Conservation (phyloP, 2,888 invertebrate genomes). For the Steinernema carpocapsae region DNA sequence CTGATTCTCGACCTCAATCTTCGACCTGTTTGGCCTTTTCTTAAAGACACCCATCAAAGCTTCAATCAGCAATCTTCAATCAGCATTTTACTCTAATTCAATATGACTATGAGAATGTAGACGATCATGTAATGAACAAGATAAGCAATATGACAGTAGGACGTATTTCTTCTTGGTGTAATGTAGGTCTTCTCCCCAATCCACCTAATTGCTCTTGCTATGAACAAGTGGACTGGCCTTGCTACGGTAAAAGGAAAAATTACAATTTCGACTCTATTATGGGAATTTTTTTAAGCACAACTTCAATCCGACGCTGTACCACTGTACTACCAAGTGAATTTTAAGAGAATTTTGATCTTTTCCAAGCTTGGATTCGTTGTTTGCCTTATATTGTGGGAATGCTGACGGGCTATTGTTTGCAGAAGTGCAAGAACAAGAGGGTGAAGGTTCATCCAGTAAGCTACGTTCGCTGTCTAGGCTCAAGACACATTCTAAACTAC, state of each 20-base stretch:
- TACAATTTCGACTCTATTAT: slow-evolving; percentile 43
- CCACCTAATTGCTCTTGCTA: slow-evolving; percentile 48
- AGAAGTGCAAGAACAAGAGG: slow-evolving; percentile 46
- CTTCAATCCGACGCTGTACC: slow-evolving; percentile 50
- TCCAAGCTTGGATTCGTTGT: slow-evolving; percentile 69
- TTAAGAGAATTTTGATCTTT: slow-evolving; percentile 61
- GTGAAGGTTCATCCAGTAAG: slow-evolving; percentile 38
- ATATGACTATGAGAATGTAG: slow-evolving; percentile 43
- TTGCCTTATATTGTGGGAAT: slow-evolving; percentile 70
- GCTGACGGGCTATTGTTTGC: slow-evolving; percentile 68
- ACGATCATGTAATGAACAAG: slow-evolving; percentile 71
- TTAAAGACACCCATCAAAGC: slow-evolving; percentile 35
- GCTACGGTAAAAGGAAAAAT: slow-evolving; percentile 38
- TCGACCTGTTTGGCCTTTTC: too few relatives aligned
- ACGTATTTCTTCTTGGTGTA: slow-evolving; percentile 85
- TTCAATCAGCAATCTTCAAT: slow-evolving; percentile 44
- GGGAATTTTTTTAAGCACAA: slow-evolving; percentile 46
- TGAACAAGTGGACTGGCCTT: slow-evolving; percentile 37
- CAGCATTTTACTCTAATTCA: slow-evolving; percentile 44
- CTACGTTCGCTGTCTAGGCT: too few relatives aligned
- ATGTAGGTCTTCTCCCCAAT: slow-evolving; percentile 54
- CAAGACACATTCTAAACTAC: too few relatives aligned
- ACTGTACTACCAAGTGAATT: not conserved
- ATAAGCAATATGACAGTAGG: slow-evolving; percentile 92
- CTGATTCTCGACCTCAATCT: not conserved